Conservation (phyloP, 1,140 invertebrate genomes). For the Paraescarpia echinospica region DNA sequence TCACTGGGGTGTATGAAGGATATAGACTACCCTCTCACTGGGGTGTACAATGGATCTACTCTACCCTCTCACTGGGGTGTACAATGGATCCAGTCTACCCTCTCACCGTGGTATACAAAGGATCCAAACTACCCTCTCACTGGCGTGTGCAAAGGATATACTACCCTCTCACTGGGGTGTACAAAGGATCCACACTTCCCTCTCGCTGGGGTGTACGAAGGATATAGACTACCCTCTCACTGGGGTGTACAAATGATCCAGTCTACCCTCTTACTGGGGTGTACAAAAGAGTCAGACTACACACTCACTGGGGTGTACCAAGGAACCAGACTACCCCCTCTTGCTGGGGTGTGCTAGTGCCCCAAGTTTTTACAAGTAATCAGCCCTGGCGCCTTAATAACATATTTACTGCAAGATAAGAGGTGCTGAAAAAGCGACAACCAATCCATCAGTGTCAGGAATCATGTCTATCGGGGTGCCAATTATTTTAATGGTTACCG, state of each 20-base stretch:
- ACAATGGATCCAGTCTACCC: too few relatives aligned
- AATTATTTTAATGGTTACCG: slow-evolving; percentile 1
- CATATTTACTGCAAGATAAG: neutral
- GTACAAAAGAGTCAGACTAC: too few relatives aligned
- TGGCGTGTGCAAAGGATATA: neutral
- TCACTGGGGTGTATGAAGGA: too few relatives aligned
- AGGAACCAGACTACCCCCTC: neutral
- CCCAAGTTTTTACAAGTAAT: slow-evolving; percentile 1
- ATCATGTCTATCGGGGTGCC: neutral
- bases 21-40: too few relatives aligned
- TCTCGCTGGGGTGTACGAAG: too few relatives aligned
- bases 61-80: too few relatives aligned
- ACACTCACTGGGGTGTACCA: neutral
- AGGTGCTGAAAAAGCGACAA: neutral
- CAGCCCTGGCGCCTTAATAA: neutral
- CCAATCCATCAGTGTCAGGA: neutral
- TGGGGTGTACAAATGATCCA: too few relatives aligned
- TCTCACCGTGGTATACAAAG: neutral
- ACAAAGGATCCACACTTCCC: too few relatives aligned
- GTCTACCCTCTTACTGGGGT: too few relatives aligned
- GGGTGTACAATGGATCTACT: too few relatives aligned
- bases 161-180: too few relatives aligned
- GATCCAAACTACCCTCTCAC: neutral
- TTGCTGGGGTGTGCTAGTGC: neutral
- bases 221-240: too few relatives aligned